Evolutionary conservation across 2,797 vertebrate species (phyloP).

Genomic region (Prionace glauca): DNA sequence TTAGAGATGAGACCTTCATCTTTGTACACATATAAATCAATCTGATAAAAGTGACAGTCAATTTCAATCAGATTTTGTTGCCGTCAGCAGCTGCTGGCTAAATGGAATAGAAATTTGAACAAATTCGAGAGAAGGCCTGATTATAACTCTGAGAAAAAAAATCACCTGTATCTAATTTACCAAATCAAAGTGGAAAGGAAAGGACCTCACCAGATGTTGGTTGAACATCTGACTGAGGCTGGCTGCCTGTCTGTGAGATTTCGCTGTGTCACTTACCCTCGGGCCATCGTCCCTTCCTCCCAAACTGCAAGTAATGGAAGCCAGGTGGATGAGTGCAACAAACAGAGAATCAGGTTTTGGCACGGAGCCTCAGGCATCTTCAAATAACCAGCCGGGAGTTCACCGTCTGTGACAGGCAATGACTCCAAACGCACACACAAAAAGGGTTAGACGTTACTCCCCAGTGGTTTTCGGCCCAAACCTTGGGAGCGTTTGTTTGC

Average conservation of each 20-base stretch:
- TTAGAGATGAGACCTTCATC: not conserved
- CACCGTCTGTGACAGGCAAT: not conserved
- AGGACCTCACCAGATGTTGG: not conserved
- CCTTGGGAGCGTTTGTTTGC: not conserved
- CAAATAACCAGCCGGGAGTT: not conserved
- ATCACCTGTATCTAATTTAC: not conserved
- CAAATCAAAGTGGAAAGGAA: not conserved
- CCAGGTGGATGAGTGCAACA: not conserved
- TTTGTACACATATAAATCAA: not conserved
- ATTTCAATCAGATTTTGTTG: not conserved
- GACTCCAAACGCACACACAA: not conserved
- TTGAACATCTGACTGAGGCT: not conserved
- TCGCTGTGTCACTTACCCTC: not conserved
- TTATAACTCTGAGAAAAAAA: not conserved
- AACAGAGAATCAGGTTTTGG: not conserved
- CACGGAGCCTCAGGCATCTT: not conserved
- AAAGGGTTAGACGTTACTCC: not conserved
- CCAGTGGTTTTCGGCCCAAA: constrained; percentile 26
- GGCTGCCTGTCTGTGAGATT: not conserved
- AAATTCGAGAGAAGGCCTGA: not conserved
- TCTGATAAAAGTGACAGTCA: not conserved
- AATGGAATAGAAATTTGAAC: not conserved
- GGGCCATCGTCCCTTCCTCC: not conserved
- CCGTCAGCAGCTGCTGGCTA: not conserved
- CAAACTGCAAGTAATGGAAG: not conserved